A percentile compares a stretch with the other conserved stretches of the same genome.
These are phyloP conservation scores for Paramacrobiotus metropolitanus DNA, from an alignment of 1,140 invertebrate genomes.

Conservation along the genomic window DNA sequence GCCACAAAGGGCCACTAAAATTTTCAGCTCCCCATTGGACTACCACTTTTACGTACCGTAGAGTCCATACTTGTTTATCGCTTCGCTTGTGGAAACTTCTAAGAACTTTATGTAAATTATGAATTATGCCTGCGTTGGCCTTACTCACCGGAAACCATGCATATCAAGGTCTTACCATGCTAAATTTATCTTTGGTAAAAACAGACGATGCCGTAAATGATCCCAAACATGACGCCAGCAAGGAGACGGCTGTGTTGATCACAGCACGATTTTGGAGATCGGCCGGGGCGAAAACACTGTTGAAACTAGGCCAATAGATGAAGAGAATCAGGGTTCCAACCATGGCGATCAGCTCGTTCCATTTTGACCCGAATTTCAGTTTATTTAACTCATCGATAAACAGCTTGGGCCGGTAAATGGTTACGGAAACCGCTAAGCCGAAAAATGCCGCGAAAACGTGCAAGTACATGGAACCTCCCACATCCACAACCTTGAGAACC, in stretches of 20 bases:
- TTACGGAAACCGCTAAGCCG: conserved; percentile 14
- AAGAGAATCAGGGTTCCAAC: conserved; percentile 27
- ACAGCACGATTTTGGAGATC: conserved; percentile 26
- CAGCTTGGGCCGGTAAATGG: conserved; percentile 14
- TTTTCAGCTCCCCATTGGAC: too few species aligned
- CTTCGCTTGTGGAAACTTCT: too few species aligned
- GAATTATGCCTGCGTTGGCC: too few species aligned
- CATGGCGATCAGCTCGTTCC: conserved; percentile 14
- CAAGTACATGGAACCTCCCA: conserved; percentile 15
- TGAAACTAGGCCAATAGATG: conserved; percentile 27
- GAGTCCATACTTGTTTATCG: too few species aligned
- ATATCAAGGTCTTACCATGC: conserved; percentile 6
- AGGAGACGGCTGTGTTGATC: conserved; percentile 27
- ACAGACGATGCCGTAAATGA: conserved; percentile 25
- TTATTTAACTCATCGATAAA: conserved; percentile 13
- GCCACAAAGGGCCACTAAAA: too few species aligned
- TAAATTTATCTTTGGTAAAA: conserved; percentile 20
- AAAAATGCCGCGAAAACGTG: conserved; percentile 15
- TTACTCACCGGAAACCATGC: too few species aligned
- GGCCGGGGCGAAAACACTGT: conserved; percentile 19
- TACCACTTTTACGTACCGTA: too few species aligned
- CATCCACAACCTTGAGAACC: conserved; percentile 21
- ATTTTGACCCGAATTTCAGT: conserved; percentile 19
- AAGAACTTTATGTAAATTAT: too few species aligned
- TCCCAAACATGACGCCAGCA: conserved; percentile 23